Evolutionary conservation across 2,797 vertebrate genomes (phyloP).

Genomic region (Pitangus sulphuratus): DNA sequence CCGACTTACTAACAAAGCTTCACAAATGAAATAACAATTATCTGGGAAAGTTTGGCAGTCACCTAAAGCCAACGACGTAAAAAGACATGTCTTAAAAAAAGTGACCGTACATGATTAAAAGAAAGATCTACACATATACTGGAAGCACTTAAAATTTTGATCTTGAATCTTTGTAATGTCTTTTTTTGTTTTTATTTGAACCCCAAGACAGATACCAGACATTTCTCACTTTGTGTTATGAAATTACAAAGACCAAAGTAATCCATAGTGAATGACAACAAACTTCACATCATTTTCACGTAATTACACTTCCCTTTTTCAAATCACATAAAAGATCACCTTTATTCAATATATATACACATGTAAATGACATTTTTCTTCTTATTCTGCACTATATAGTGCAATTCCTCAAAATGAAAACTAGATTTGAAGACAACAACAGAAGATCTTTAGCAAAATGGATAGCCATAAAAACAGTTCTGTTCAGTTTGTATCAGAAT

Average conservation of each 20-base stretch:
- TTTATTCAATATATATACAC: background rate
- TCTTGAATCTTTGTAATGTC: background rate
- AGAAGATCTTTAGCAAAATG: background rate
- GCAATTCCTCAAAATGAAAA: background rate
- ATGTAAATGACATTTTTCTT: background rate
- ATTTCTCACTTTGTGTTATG: background rate
- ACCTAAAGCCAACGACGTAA: background rate
- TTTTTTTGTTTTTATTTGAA: background rate
- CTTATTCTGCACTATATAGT: background rate
- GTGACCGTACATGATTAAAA: background rate
- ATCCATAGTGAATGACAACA: background rate
- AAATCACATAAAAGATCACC: background rate
- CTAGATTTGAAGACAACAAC: background rate
- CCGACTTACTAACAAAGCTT: background rate
- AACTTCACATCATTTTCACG: background rate
- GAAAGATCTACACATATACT: background rate
- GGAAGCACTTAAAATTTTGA: background rate
- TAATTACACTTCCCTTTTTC: background rate
- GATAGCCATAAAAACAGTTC: background rate
- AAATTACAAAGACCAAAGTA: background rate
- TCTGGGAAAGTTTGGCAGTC: background rate
- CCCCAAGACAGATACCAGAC: background rate
- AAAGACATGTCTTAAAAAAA: background rate
- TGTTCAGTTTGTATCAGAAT: background rate
- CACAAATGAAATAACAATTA: background rate